Evolutionary conservation across 2,888 invertebrate genomes (phyloP), one percentile per base, ranked within the genome.

Genomic region (Amiota mariae): DNA sequence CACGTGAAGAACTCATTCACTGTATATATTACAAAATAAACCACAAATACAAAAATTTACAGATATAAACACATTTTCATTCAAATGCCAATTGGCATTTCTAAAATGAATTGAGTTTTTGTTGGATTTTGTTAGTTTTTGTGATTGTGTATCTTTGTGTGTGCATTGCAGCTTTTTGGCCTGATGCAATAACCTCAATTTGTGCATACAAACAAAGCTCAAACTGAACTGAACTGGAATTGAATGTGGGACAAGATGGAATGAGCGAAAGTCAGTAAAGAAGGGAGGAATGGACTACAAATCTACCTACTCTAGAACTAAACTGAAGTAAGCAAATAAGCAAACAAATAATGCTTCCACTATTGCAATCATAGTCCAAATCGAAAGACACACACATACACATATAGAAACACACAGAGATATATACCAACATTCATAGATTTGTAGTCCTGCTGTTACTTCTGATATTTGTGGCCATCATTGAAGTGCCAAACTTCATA

Each of bases 131-230:
- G 8, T 36, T 36, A 6, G 36, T 36, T 36, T 36, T 13, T 36
- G 36, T 63, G 51, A 8, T 20, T 24, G 36, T 49, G 51, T 48
- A 36, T 36, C 36, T 36, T 36, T 36, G 24, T 18, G 24, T 49
- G 49, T 66, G 67, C 18, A 13, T 36, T 10, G 67, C 67, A 68
- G 67, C 67, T 51, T 68, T 51, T 36, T 68, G 51, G 67, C 67
- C 54, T 68, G 20, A 51, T 68, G 67, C 46, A 68, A 68, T 46
- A 73, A 70, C 56, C 71, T 56, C 76, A 76, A 70, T 75, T 64
- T 61, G 51, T 56, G 73, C 71, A 72, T 71, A 71, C 57, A 68
- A 49, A 68, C n/a, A 56, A 15, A 12, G 8, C 54, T 13, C 63
- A 66, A 18, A 57, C 59, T 12, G 3, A 36, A 56, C 36, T 3